phyloP scores from a whole-genome alignment of 2,113 vertebrate genomes.

The Urocitellus parryii region DNA sequence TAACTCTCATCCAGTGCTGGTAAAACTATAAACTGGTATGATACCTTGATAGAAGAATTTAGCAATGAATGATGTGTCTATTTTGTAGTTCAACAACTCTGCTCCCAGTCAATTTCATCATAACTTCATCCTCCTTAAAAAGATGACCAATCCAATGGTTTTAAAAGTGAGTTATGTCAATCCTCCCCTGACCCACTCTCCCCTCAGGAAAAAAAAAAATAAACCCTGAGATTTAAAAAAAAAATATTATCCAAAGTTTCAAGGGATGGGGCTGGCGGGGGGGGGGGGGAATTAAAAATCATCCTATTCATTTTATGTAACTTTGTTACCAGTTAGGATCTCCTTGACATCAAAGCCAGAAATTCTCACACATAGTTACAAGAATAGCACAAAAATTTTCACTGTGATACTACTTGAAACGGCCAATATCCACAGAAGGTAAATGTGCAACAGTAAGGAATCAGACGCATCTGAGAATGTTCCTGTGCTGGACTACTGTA shows the following conservation, averaged over 20 bases:
- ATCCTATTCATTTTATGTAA: neutral
- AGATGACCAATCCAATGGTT: neutral
- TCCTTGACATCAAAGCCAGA: constrained; percentile 33
- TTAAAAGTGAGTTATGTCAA: neutral
- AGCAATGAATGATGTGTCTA: neutral
- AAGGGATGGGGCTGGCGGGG: neutral
- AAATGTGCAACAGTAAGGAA: neutral
- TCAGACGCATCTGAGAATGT: neutral
- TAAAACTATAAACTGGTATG: neutral
- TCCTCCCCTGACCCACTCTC: neutral
- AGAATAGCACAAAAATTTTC: neutral
- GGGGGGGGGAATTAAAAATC: neutral
- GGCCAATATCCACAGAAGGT: neutral
- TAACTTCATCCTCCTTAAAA: neutral
- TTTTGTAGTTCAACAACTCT: neutral
- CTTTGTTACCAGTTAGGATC: neutral
- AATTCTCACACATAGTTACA: neutral
- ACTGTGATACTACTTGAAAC: neutral
- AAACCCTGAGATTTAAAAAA: neutral
- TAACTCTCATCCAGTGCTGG: neutral
- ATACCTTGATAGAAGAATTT: neutral
- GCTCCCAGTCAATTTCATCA: neutral
- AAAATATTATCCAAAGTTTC: neutral
- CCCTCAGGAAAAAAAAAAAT: neutral
- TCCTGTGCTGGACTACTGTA: neutral